phyloP scores from a whole-genome alignment of 1,140 invertebrate genomes.

The Amyelois transitella region DNA sequence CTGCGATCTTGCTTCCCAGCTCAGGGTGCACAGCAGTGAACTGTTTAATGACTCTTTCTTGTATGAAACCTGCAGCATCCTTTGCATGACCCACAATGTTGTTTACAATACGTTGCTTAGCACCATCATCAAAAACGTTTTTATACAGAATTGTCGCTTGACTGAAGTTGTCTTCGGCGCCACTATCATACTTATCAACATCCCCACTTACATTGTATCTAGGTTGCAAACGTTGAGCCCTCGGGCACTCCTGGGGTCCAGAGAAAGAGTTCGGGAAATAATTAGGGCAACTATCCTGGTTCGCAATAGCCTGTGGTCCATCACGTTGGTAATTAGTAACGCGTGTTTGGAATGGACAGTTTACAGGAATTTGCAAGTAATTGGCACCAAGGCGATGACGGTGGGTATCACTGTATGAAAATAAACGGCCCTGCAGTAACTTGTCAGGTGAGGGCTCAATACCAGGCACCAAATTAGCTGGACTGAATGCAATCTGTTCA shows the following conservation, averaged over 20 bases:
- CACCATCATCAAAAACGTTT: conserved; percentile 84
- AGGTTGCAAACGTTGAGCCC: conserved; percentile 74
- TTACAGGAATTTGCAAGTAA: conserved; percentile 95
- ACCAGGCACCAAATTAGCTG: conserved; percentile 92
- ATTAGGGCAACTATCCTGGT: conserved; percentile 90
- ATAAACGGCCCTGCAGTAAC: conserved; percentile 95
- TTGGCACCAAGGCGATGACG: conserved; percentile 95
- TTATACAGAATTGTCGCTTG: conserved; percentile 90
- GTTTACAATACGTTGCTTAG: conserved; percentile 81
- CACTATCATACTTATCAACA: conserved; percentile 84
- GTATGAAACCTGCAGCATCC: conserved; percentile 88
- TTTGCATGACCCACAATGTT: conserved; percentile 89
- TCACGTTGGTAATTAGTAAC: conserved; percentile 91
- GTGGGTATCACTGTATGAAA: conserved; percentile 96
- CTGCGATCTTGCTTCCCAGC: conserved; percentile 79
- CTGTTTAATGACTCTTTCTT: conserved; percentile 87
- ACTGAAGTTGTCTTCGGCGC: conserved; percentile 90
- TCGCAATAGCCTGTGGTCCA: conserved; percentile 81
- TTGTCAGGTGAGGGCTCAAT: conserved; percentile 95
- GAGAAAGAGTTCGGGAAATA: conserved; percentile 97
- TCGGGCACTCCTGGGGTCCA: conserved; percentile 81
- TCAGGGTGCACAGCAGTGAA: conserved; percentile 81
- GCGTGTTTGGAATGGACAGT: conserved; percentile 86
- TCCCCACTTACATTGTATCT: conserved; percentile 76
- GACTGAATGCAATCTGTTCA: conserved; percentile 96